phyloP scores from a whole-genome alignment of 2,113 vertebrate genomes.

The Chaetorhynchus papuensis region DNA sequence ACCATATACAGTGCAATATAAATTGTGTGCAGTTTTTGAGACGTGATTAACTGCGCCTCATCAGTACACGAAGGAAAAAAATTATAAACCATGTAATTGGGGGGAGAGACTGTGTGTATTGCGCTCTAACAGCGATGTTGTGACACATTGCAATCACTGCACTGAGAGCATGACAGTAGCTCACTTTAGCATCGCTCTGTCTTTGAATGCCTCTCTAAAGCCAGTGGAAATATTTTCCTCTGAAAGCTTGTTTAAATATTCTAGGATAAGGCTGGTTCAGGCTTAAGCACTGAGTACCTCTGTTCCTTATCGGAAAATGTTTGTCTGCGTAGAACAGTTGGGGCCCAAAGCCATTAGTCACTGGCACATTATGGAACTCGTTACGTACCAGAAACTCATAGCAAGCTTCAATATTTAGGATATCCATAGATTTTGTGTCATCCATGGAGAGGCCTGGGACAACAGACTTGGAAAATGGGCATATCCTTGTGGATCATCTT shows the following conservation, averaged over 20 bases:
- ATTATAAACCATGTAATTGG: not conserved
- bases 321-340: not conserved
- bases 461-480: not conserved
- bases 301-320: not conserved
- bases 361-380: not conserved
- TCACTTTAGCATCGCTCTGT: not conserved
- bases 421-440: not conserved
- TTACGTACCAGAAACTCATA: accelerated
- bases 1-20: not conserved
- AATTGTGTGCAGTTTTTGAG: not conserved
- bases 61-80: not conserved
- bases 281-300: not conserved
- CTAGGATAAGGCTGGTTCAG: not conserved
- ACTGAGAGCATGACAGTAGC: not conserved
- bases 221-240: not conserved
- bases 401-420: not conserved
- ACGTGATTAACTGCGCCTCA: not conserved
- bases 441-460: not conserved
- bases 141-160: not conserved
- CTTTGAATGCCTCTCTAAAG: not conserved
- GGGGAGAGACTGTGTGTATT: not conserved
- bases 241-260: not conserved
- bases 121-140: not conserved
- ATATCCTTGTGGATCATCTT: not conserved
- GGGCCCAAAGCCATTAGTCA: not conserved